Percentiles rank a stretch among this genome's conserved stretches.
Evolutionary conservation across 2,797 vertebrate species (phyloP).

Genomic region (Ctenochaetus hawaiiensis): DNA sequence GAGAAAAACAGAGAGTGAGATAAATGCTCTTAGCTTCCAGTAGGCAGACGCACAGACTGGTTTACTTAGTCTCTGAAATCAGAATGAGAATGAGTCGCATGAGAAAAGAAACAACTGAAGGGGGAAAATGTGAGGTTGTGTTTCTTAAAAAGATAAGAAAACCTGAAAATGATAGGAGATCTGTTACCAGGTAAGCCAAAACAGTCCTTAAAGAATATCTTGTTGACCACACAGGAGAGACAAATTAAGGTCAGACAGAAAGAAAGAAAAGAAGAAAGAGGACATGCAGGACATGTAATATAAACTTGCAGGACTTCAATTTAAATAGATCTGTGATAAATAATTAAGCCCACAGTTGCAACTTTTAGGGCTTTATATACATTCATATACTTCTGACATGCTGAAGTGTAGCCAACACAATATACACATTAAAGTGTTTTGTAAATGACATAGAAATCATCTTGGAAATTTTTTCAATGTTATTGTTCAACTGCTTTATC

Average conservation of each 20-base stretch:
- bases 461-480: too few relatives aligned
- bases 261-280: not conserved
- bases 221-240: not conserved
- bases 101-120: slow-evolving; percentile 33
- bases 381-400: not conserved
- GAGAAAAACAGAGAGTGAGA: not conserved
- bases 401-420: not conserved
- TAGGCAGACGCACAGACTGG: not conserved
- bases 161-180: slow-evolving; percentile 18
- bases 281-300: too few relatives aligned
- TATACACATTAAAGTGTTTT: not conserved
- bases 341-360: not conserved
- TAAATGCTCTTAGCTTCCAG: slow-evolving; percentile 16
- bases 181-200: slow-evolving; percentile 19
- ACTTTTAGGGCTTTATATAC: not conserved
- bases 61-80: slow-evolving; percentile 19
- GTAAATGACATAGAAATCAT: not conserved
- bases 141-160: slow-evolving; percentile 27
- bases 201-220: slow-evolving; percentile 21
- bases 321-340: not conserved
- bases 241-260: not conserved
- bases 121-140: slow-evolving; percentile 28
- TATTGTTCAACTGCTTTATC: not conserved
- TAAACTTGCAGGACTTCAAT: too few relatives aligned
- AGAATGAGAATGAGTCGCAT: not conserved